Conservation (phyloP, 2,797 vertebrate species). For the Capromys pilorides region DNA sequence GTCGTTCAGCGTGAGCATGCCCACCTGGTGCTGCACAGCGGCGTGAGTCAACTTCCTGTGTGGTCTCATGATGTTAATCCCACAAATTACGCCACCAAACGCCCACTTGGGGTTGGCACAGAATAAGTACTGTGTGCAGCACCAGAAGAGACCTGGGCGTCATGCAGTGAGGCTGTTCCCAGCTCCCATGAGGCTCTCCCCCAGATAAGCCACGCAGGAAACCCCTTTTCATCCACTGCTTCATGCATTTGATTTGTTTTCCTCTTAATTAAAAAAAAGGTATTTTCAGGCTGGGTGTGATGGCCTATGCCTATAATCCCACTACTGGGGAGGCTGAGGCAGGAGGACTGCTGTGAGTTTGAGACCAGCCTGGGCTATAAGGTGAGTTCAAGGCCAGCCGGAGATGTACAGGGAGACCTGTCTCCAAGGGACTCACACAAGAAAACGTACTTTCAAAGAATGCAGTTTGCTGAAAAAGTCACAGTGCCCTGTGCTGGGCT, state of each 20-base stretch:
- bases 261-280: background rate
- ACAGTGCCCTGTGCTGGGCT: background rate
- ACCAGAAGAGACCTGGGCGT: background rate
- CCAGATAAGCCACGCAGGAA: background rate
- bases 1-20: background rate
- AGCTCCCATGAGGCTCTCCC: background rate
- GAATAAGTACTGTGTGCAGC: background rate
- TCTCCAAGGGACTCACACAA: background rate
- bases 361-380: background rate
- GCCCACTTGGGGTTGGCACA: background rate
- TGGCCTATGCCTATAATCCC: background rate
- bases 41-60: background rate
- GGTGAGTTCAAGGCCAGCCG: too few species aligned
- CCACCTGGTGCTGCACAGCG: background rate
- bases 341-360: background rate
- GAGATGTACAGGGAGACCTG: too few species aligned
- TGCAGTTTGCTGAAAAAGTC: background rate
- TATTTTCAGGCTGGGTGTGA: background rate
- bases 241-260: background rate
- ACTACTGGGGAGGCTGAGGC: background rate
- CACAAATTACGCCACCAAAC: background rate
- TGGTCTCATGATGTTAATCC: background rate
- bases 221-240: background rate
- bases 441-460: conserved; percentile 1
- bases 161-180: accelerated